phyloP scores from a whole-genome alignment of 2,888 invertebrate genomes.

The Rotaria socialis region DNA sequence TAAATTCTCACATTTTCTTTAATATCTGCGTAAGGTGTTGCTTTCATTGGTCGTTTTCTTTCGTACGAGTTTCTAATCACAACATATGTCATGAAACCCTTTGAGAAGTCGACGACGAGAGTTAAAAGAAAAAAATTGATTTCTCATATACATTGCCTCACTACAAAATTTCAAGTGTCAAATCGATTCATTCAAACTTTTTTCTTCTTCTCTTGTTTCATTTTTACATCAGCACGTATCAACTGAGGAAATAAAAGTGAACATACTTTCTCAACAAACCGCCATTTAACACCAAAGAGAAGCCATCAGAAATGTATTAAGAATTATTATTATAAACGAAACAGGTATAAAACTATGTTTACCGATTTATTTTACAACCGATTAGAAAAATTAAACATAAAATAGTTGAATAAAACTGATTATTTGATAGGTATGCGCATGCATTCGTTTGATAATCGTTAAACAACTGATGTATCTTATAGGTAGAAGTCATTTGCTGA shows the following conservation, averaged over 20 bases:
- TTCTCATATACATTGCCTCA: not conserved
- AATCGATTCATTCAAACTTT: not conserved
- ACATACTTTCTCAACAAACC: not conserved
- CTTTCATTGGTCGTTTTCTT: not conserved
- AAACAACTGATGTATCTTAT: too few species aligned
- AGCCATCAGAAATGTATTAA: not conserved
- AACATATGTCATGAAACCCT: slow-evolving; percentile 18
- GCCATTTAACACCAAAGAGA: not conserved
- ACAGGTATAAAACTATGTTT: not conserved
- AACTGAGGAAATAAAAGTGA: not conserved
- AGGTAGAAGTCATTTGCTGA: too few species aligned
- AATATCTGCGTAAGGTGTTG: not conserved
- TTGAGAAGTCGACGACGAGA: not conserved
- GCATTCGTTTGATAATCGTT: too few species aligned
- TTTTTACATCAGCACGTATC: not conserved
- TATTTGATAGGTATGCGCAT: too few species aligned
- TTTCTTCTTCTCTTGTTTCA: not conserved
- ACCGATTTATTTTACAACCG: not conserved
- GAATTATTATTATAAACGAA: not conserved
- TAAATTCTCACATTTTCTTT: not conserved
- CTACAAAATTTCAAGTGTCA: not conserved
- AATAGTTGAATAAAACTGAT: not conserved
- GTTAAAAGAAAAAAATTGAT: not conserved
- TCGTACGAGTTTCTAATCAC: not conserved
- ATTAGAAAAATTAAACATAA: not conserved